These are phyloP conservation scores for Hirtodrosophila trivittata DNA, from an alignment of 2,888 invertebrate genomes.

Conservation along the genomic window DNA sequence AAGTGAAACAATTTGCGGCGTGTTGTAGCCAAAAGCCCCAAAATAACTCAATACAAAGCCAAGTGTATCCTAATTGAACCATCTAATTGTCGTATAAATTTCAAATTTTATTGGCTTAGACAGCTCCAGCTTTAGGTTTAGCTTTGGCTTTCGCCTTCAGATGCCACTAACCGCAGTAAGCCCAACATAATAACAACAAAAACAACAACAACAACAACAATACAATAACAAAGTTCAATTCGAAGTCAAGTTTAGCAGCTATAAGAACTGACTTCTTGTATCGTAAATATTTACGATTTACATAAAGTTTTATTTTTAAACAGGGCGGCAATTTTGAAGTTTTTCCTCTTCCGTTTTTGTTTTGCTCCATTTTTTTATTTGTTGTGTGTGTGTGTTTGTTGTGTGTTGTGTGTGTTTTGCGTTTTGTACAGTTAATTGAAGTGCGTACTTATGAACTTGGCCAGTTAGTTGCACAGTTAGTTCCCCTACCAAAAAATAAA, in stretches of 20 bases:
- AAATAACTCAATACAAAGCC: slow-evolving; percentile 42
- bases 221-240: slow-evolving; percentile 39
- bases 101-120: slow-evolving; percentile 47
- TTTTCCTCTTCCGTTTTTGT: slow-evolving; percentile 15
- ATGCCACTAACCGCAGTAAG: slow-evolving; percentile 35
- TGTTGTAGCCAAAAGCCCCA: slow-evolving; percentile 10
- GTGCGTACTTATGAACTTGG: slow-evolving; percentile 61
- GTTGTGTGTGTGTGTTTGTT: background rate
- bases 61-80: slow-evolving; percentile 57
- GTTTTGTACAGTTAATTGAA: slow-evolving; percentile 67
- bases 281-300: slow-evolving; percentile 62
- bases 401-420: slow-evolving; percentile 2
- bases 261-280: slow-evolving; percentile 35
- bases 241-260: slow-evolving; percentile 26
- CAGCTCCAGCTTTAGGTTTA: no score
- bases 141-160: no score
- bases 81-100: slow-evolving; percentile 69
- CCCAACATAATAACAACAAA: slow-evolving; percentile 10
- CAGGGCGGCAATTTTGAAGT: slow-evolving; percentile 31
- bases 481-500: slow-evolving; percentile 2
- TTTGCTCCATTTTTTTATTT: background rate
- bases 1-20: background rate
- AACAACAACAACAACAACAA: slow-evolving; percentile 11
- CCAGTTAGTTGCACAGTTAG: slow-evolving; percentile 26
- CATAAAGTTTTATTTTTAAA: slow-evolving; percentile 52